Evolutionary conservation across 2,797 vertebrate genomes (phyloP).

Genomic region (Geotrypetes seraphini): DNA sequence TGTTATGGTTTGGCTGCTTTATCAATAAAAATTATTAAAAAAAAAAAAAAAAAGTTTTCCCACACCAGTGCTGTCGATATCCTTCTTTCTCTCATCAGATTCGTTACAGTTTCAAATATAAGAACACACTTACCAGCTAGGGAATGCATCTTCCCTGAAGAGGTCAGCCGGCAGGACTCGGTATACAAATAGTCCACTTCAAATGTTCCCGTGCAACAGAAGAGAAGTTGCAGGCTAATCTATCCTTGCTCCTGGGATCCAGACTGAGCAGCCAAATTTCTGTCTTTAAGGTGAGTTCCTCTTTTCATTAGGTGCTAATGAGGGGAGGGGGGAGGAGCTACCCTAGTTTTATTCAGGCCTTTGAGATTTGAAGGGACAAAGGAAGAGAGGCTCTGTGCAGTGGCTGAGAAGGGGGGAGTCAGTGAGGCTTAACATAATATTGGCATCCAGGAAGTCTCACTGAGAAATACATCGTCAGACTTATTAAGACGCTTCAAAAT

Average conservation of each 20-base stretch:
- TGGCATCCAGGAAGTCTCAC: slow-evolving; percentile 85
- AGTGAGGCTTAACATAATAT: slow-evolving; percentile 77
- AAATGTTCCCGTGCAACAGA: no score
- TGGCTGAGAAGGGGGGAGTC: slow-evolving; percentile 1
- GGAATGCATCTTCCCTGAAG: background rate
- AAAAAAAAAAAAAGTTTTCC: no score
- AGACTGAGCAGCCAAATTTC: no score
- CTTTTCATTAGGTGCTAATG: background rate
- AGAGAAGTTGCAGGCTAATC: no score
- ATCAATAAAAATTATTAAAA: no score
- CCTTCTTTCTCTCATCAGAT: background rate
- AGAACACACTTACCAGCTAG: background rate
- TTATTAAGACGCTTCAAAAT: slow-evolving; percentile 83
- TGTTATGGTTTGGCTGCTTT: no score
- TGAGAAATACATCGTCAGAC: slow-evolving; percentile 81
- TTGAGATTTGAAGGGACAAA: slow-evolving; percentile 50
- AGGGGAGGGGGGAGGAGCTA: slow-evolving; percentile 2
- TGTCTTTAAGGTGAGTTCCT: no score
- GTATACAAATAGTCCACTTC: slow-evolving; percentile 18
- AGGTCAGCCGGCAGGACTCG: slow-evolving; percentile 37
- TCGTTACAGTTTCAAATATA: background rate
- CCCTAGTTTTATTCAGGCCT: slow-evolving; percentile 9
- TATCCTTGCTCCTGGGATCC: no score
- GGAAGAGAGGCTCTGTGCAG: slow-evolving; percentile 37
- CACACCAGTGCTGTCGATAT: background rate